Base-by-base conservation (phyloP, 2,797 vertebrate species). In the Sphaeramia orbicularis region DNA sequence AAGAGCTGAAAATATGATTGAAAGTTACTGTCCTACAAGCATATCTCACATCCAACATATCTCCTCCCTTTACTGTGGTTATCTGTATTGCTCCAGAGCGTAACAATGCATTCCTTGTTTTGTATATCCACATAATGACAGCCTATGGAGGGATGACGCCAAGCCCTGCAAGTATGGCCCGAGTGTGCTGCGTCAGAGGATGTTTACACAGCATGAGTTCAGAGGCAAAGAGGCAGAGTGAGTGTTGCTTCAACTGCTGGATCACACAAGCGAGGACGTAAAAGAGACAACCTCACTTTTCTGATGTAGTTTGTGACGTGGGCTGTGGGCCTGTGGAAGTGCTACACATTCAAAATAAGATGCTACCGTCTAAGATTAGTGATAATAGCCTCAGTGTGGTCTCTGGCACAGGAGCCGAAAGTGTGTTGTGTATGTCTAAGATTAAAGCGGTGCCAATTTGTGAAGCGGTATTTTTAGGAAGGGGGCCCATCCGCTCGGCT, bases 381-480 rank as follows among this genome's bases (percentile, higher is more conserved):
- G 50, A 40, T 40, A 59, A 14, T 57, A 48, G 36, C 7, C 13
- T 11, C 44, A 3, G 10, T 65, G 51, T 73, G 62, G 37, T 69
- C 14, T 40, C 48, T 12, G n/a, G 48, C 51, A 54, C 36, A 3
- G 32, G 36, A 42, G 10, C 66, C 43, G 63, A 57, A 72, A 42
- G 75, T 79, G 62, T 45, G 42, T 50, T 48, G 36, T 65, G 54
- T 65, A 43, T 65, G 65, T 42, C 47, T 38, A 63, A 89, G 83
- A 89, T 89, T 88, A 86, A 71, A 71, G 71, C 73, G 88, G 88
- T 90, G 86, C 78, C 91, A 91, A 92, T 91, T 90, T 91, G 85
- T 12, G 72, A 86, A 51, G 72, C 45, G 15, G 71, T 92, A 93
- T 91, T 93, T 94, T 86, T 91, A 90, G 88, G 69, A 35, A 44